A percentile compares a stretch with the other conserved stretches of the same genome.
phyloP scores from a whole-genome alignment of 2,797 vertebrate genomes.

The Podarcis siculus region DNA sequence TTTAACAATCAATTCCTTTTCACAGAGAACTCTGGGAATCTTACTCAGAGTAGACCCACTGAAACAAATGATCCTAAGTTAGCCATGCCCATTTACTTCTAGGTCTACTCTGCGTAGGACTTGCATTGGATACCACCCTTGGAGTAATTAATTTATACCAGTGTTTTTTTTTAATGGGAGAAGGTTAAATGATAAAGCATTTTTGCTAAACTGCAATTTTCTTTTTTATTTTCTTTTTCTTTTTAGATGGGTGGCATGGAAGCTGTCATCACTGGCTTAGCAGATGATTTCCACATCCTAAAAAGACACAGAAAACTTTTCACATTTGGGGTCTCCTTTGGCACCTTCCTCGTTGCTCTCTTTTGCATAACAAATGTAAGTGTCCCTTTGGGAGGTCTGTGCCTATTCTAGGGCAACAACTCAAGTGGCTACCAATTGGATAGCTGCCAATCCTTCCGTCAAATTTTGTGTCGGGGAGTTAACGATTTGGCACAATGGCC shows the following conservation, averaged over 20 bases:
- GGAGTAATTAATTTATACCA: too few relatives aligned
- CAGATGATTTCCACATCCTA: slow-evolving; percentile 93
- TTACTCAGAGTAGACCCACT: too few relatives aligned
- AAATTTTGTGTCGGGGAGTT: not conserved
- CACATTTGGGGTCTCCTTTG: slow-evolving; percentile 87
- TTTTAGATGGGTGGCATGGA: slow-evolving; percentile 98
- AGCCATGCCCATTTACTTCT: too few relatives aligned
- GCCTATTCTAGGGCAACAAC: too few relatives aligned
- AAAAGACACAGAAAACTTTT: slow-evolving; percentile 94
- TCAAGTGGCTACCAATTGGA: too few relatives aligned
- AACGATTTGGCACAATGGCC: too few relatives aligned
- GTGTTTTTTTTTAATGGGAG: not conserved
- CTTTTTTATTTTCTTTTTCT: slow-evolving; percentile 26
- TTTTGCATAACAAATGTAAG: slow-evolving; percentile 95
- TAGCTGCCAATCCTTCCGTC: not conserved
- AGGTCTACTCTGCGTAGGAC: not conserved
- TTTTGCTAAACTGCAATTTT: not conserved
- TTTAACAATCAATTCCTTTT: too few relatives aligned
- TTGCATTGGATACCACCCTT: too few relatives aligned
- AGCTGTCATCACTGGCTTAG: slow-evolving; percentile 94
- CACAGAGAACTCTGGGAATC: too few relatives aligned
- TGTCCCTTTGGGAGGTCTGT: slow-evolving; percentile 10
- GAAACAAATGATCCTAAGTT: too few relatives aligned
- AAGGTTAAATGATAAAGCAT: not conserved
- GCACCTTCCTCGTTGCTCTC: slow-evolving; percentile 92